Evolutionary conservation across 2,113 vertebrate genomes (phyloP), one percentile per base, ranked within the genome.

Genomic region (Semnornis frantzii): DNA sequence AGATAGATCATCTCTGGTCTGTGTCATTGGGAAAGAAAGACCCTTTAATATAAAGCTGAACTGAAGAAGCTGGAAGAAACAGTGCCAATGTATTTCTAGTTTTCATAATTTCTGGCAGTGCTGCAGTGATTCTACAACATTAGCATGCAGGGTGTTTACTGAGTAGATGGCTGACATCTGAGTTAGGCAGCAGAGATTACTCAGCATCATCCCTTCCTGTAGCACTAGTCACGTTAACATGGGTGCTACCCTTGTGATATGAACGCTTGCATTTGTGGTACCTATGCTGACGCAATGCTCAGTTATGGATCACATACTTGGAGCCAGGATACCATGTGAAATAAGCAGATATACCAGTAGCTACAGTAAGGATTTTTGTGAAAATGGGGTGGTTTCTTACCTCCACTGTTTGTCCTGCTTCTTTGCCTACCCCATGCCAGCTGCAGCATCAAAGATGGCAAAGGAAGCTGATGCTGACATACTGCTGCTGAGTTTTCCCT

Each of bases 121-220:
- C 94, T 94, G 91, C 90, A 91, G 89, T 82, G 62, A 68, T 71
- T 68, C 72, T 58, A 70, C 74, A 70, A 46, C 70, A 91, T 92
- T 93, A 89, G 85, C 64, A 70, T 85, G 92, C 93, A 70, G 78
- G 9, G 68, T 89, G 85, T 93, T 92, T 64, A 83, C 62, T 50
- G 85, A 77, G 80, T 21, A 50, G 65, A 87, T 20, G 79, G 75
- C 71, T 91, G 84, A 62, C 80, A 70, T 78, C 76, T 15, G 85
- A 79, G 44, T 75, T 72, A 84, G 76, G 55, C 82, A 77, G 77
- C 77, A 90, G 85, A 88, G 76, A 92, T 84, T 90, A 65, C 55
- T 84, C 86, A 81, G 83, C 92, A 69, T 48, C 70, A 31, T 70
- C 77, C 33, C 3, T 58, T 92, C 72, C 72, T 57, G 66, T 44